phyloP scores from a whole-genome alignment of 2,113 vertebrate genomes.

The Mystacornis crossleyi region DNA sequence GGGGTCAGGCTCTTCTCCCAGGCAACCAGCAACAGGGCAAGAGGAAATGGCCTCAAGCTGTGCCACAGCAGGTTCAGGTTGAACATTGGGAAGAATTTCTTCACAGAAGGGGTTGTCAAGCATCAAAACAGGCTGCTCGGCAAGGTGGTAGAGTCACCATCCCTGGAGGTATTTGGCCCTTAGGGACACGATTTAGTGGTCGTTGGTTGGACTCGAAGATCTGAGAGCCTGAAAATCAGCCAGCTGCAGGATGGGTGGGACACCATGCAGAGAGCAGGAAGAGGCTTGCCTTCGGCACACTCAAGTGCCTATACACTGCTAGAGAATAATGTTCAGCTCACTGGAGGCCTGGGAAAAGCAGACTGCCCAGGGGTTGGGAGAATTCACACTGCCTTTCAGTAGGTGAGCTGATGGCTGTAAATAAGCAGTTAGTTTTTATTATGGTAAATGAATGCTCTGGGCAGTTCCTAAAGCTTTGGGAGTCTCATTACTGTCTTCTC shows the following conservation, averaged over 20 bases:
- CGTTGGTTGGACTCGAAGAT: background rate
- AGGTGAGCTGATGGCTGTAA: constrained; percentile 12
- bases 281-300: background rate
- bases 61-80: background rate
- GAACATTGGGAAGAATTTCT: background rate
- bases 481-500: constrained; percentile 7
- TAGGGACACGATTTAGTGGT: background rate
- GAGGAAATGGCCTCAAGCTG: background rate
- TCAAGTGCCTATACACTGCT: background rate
- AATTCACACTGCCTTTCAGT: background rate
- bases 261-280: background rate
- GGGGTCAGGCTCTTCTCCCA: background rate
- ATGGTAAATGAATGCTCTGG: background rate
- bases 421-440: constrained; percentile 47
- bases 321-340: background rate
- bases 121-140: background rate
- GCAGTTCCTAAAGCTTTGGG: constrained; percentile 28
- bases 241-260: background rate
- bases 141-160: background rate
- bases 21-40: accelerated
- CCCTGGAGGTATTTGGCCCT: background rate
- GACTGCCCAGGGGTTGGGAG: background rate
- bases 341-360: background rate
- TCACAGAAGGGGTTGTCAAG: background rate
- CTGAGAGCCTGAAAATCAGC: background rate